A percentile compares a stretch with the other conserved stretches of the same genome.
Evolutionary conservation across 2,888 invertebrate genomes (phyloP).

Genomic region (Acleris emargana): DNA sequence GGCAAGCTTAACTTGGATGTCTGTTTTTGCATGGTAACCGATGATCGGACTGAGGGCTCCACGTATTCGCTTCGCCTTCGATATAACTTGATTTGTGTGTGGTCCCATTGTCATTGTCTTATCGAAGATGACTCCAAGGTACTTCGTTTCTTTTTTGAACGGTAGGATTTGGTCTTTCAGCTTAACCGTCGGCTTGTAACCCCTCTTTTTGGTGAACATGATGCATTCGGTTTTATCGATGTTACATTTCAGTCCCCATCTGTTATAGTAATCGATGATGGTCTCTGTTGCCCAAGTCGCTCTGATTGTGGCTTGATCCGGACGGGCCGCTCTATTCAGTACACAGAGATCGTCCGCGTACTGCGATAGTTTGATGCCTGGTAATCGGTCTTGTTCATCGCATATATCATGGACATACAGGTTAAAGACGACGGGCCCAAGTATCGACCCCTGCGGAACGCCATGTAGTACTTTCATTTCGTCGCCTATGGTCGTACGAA

Average conservation of each 20-base stretch:
- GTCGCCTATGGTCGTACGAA: background rate
- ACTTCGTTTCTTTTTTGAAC: constrained; percentile 22
- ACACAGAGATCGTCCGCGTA: constrained; percentile 3
- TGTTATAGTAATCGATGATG: background rate
- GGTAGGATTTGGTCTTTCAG: background rate
- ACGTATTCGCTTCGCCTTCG: constrained; percentile 22
- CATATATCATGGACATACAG: constrained; percentile 4
- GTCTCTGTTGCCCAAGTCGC: constrained; percentile 3
- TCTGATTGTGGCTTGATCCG: constrained; percentile 1
- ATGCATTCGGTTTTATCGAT: background rate
- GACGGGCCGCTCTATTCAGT: background rate
- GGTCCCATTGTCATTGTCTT: constrained; percentile 36
- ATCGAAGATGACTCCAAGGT: constrained; percentile 36
- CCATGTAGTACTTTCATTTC: background rate
- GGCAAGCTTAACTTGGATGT: background rate
- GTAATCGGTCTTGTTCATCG: background rate
- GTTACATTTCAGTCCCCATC: constrained; percentile 13
- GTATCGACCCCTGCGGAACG: background rate
- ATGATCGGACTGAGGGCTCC: constrained; percentile 17
- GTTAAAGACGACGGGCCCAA: constrained; percentile 1
- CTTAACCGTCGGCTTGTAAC: constrained; percentile 7
- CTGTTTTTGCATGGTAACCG: background rate
- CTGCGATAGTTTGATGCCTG: background rate
- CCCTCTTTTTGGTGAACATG: constrained; percentile 3
- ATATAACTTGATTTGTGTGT: constrained; percentile 26